Percentiles rank a stretch among this genome's conserved stretches.
phyloP scores from a whole-genome alignment of 2,888 invertebrate species.

The Drosophila anceps region DNA sequence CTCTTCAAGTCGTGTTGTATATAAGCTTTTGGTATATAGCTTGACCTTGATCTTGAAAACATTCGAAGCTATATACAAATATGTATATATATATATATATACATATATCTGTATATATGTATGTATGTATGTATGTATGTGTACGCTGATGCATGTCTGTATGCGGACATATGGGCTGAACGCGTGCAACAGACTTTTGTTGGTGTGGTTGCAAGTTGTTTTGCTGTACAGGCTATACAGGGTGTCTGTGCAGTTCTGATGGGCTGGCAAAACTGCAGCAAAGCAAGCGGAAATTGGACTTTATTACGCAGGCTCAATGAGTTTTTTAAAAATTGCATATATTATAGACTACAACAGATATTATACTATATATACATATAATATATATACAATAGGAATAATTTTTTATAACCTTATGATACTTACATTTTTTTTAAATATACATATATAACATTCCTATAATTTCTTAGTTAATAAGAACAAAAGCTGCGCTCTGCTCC shows the following conservation, averaged over 20 bases:
- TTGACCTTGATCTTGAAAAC: constrained; percentile 84
- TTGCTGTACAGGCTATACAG: constrained; percentile 38
- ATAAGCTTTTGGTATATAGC: constrained; percentile 47
- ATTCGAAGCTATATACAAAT: constrained; percentile 9
- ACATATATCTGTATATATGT: background rate
- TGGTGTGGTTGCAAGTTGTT: constrained; percentile 16
- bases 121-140: no score
- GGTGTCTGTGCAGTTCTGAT: constrained; percentile 26
- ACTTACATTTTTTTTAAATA: no score
- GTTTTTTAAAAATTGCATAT: no score
- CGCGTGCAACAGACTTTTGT: constrained; percentile 22
- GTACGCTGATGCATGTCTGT: background rate
- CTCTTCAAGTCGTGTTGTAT: constrained; percentile 11
- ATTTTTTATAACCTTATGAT: no score
- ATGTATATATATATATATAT: background rate
- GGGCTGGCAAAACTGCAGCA: background rate
- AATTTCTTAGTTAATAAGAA: no score
- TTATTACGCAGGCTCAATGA: background rate
- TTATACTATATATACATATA: no score
- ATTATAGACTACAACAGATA: no score
- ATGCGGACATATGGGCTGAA: constrained; percentile 8
- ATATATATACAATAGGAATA: no score
- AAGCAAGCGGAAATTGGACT: background rate
- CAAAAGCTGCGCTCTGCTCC: no score
- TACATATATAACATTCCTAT: no score